phyloP scores from a whole-genome alignment of 2,797 vertebrate species.

The Spondyliosoma cantharus region DNA sequence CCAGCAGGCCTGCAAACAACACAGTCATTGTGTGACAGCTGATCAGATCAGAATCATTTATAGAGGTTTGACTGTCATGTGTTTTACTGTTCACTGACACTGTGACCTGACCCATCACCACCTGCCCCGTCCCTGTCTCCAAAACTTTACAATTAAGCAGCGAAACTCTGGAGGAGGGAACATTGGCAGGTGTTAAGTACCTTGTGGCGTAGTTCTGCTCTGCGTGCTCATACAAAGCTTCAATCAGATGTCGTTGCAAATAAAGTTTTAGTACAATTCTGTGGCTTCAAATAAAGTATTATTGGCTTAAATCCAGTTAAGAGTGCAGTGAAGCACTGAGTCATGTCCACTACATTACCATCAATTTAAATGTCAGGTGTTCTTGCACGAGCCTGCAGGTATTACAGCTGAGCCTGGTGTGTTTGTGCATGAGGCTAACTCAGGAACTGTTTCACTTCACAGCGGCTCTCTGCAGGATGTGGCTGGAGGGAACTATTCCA shows the following conservation, averaged over 20 bases:
- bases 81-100: too few species aligned
- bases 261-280: not conserved
- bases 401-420: not conserved
- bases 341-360: not conserved
- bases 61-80: too few species aligned
- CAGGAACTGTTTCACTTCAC: constrained; percentile 18
- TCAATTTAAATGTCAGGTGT: too few species aligned
- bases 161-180: too few species aligned
- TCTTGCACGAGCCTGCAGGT: not conserved
- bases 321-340: not conserved
- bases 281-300: not conserved
- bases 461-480: constrained; percentile 54
- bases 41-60: too few species aligned
- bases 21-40: too few species aligned
- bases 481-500: not conserved
- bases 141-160: too few species aligned
- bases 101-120: too few species aligned
- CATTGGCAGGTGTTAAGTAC: not conserved
- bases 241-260: too few species aligned
- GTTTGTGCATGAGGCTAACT: constrained; percentile 1
- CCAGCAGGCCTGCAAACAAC: too few species aligned
- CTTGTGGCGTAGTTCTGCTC: not conserved
- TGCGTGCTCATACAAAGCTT: not conserved
- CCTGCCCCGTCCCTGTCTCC: too few species aligned
- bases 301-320: not conserved